Base-by-base conservation (phyloP, 2,888 invertebrate genomes). In the Vannuccia rotundouncinata region DNA sequence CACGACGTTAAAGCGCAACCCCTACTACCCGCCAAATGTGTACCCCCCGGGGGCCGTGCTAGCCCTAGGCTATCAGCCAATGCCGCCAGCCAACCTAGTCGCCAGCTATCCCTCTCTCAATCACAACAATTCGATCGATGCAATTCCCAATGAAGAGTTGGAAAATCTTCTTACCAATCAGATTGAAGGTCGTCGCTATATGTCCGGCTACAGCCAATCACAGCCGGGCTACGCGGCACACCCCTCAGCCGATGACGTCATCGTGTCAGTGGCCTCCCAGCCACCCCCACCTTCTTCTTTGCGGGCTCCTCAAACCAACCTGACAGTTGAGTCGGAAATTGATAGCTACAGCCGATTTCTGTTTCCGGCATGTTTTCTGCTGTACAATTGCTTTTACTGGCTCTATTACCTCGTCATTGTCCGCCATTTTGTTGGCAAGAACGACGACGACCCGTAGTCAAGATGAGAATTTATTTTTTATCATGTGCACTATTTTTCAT, bases 321-420 rank as follows among this genome's bases (percentile, higher is more conserved):
- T 31, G 1, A 29, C 10, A 28, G n/a, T 78, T 2, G 79, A 79
- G 17, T 79, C 79, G 31, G 81, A 81, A 45, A 81, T 81, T 30
- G 81, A 81, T 60, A 60, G 31, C 17, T 81, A 81, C 59, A 81
- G 81, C 45, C 29, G 81, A 17, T 81, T 81, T 60, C 29, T 81
- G 30, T 81, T 81, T 75, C 81, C 81, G 0, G 81, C 81, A 17
- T 81, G 59, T 59, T 81, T 81, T 29, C 25, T 81, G 28, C 76
- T 81, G 17, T 81, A 81, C 81, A 81, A 81, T 28, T 81, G 81
- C 59, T 81, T 81, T 59, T 81, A 81, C 60, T 81, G 81, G 81
- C 74, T 81, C 1, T 81, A 81, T 60, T 81, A 81, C 45, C 59
- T 81, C 13, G 29, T 80, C 17, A n/a, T 80, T 5, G 78, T 78